Conservation (phyloP, 2,888 invertebrate species). For the Lasioglossum oenotherae region DNA sequence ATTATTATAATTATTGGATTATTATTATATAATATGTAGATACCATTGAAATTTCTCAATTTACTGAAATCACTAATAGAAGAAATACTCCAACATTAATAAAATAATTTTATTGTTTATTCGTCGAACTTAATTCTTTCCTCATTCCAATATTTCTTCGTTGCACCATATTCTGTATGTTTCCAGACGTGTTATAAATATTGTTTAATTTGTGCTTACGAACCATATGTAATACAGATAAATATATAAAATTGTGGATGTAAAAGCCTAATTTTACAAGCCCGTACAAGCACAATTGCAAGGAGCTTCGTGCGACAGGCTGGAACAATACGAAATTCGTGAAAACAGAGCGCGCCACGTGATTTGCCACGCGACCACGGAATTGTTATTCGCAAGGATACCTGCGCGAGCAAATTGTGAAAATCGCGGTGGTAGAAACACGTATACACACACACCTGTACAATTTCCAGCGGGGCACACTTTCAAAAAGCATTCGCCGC, state of each 20-base stretch:
- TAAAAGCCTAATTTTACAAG: background rate
- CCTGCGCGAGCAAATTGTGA: background rate
- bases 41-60: background rate
- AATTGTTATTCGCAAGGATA: background rate
- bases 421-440: background rate
- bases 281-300: background rate
- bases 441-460: background rate
- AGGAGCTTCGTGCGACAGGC: background rate
- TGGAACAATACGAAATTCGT: background rate
- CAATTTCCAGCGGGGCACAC: background rate
- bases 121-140: no score
- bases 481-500: constrained; percentile 5
- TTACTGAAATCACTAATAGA: background rate
- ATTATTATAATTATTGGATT: background rate
- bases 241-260: background rate
- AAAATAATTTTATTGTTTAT: no score
- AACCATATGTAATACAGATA: background rate
- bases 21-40: background rate
- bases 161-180: background rate
- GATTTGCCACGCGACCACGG: constrained; percentile 3
- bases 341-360: background rate
- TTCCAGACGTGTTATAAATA: no score
- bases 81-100: background rate
- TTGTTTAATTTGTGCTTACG: background rate
- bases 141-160: background rate